phyloP scores from a whole-genome alignment of 2,888 invertebrate genomes.

The Apotomis capreana region DNA sequence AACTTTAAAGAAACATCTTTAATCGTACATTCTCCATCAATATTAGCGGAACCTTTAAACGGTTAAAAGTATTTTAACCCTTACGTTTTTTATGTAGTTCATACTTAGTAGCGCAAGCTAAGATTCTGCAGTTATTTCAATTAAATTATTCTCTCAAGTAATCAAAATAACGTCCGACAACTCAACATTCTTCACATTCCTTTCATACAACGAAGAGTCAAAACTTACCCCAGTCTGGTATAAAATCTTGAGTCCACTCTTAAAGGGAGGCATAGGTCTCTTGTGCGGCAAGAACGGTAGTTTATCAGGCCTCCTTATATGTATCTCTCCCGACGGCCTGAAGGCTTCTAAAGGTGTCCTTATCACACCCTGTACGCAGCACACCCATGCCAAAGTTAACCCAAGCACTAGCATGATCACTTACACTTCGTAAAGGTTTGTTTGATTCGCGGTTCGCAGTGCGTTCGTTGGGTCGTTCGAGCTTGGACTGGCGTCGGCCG shows the following conservation, averaged over 20 bases:
- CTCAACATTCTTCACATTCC: too few relatives aligned
- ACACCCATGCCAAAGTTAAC: conserved; percentile 69
- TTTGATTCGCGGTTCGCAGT: conserved; percentile 55
- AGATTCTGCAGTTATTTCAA: too few relatives aligned
- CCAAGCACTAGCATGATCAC: conserved; percentile 72
- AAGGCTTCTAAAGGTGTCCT: conserved; percentile 84
- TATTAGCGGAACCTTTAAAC: too few relatives aligned
- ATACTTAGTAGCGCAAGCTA: too few relatives aligned
- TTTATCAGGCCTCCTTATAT: conserved; percentile 78
- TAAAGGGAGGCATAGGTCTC: conserved; percentile 77
- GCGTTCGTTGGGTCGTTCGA: conserved; percentile 67
- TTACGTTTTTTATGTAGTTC: too few relatives aligned
- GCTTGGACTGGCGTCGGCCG: conserved; percentile 73
- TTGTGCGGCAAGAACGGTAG: conserved; percentile 75
- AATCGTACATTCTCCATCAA: too few relatives aligned
- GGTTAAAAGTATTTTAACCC: too few relatives aligned
- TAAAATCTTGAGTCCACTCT: conserved; percentile 84
- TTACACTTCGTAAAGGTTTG: conserved; percentile 51
- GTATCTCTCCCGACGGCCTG: conserved; percentile 75
- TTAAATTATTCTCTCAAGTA: too few relatives aligned
- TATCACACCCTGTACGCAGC: conserved; percentile 71
- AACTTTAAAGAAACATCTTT: too few relatives aligned
- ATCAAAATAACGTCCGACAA: too few relatives aligned
- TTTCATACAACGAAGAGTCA: conserved; percentile 4
- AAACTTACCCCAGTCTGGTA: conserved; percentile 89